These are phyloP conservation scores for Oncorhynchus clarkii DNA, from an alignment of 2,113 vertebrate genomes.

Conservation along the genomic window DNA sequence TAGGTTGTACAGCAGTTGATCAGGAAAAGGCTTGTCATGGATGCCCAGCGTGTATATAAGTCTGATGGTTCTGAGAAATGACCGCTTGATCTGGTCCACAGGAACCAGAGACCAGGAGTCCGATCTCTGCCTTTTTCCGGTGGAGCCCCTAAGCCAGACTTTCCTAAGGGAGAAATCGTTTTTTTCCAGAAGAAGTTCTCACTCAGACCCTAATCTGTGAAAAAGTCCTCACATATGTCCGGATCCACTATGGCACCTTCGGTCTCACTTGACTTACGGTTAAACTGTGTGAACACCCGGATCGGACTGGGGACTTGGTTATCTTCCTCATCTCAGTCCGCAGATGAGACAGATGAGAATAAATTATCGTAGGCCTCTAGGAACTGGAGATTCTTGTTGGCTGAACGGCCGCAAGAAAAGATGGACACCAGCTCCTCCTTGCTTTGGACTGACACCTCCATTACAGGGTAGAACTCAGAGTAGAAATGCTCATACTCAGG, in stretches of 20 bases:
- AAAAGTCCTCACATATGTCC: slow-evolving; percentile 79
- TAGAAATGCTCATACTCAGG: slow-evolving; percentile 88
- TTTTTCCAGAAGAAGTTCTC: slow-evolving; percentile 67
- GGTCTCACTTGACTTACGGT: neutral
- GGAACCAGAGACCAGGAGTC: slow-evolving; percentile 24
- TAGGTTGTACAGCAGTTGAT: slow-evolving; percentile 50
- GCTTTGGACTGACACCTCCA: slow-evolving; percentile 18
- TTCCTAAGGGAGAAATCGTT: slow-evolving; percentile 68
- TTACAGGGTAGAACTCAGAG: slow-evolving; percentile 72
- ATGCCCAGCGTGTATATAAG: slow-evolving; percentile 33
- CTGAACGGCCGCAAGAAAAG: slow-evolving; percentile 57
- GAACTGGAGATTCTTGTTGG: slow-evolving; percentile 27
- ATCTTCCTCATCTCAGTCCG: slow-evolving; percentile 59
- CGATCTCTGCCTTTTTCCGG: slow-evolving; percentile 16
- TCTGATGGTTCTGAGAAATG: slow-evolving; percentile 11
- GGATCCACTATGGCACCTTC: slow-evolving; percentile 48
- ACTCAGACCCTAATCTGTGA: slow-evolving; percentile 49
- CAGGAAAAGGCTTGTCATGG: slow-evolving; percentile 35
- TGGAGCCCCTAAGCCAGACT: slow-evolving; percentile 24
- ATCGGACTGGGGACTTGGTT: slow-evolving; percentile 26
- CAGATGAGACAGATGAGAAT: slow-evolving; percentile 70
- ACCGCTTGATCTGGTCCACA: slow-evolving; percentile 18
- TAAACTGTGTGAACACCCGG: slow-evolving; percentile 58
- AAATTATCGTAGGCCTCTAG: slow-evolving; percentile 86
- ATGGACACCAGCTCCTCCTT: slow-evolving; percentile 50